Evolutionary conservation across 2,113 vertebrate species (phyloP).

Genomic region (Mirza zaza): DNA sequence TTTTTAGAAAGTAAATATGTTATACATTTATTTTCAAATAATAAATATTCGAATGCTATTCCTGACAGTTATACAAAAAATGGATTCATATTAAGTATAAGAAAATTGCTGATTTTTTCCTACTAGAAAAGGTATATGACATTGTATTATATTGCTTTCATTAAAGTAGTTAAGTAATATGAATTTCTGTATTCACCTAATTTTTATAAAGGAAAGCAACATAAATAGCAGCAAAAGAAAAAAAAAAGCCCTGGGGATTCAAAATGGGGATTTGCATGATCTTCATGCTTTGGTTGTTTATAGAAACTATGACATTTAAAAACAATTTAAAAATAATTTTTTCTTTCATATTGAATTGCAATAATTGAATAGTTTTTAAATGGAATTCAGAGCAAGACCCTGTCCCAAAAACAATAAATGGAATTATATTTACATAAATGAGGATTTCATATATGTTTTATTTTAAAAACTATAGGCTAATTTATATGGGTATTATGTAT

Average conservation of each 20-base stretch:
- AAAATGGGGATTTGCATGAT: not conserved
- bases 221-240: not conserved
- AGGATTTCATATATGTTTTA: not conserved
- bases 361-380: not conserved
- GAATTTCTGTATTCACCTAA: not conserved
- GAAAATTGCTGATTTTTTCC: not conserved
- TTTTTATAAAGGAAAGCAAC: not conserved
- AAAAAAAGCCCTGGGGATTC: not conserved
- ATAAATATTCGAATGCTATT: not conserved
- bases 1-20: not conserved
- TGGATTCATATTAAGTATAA: not conserved
- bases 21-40: not conserved
- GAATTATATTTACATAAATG: not conserved
- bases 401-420: not conserved
- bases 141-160: not conserved
- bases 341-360: not conserved
- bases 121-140: not conserved
- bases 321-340: not conserved
- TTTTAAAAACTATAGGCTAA: not conserved
- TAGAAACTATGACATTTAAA: not conserved
- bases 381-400: not conserved
- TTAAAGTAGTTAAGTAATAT: not conserved
- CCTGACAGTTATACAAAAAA: not conserved
- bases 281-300: not conserved
- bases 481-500: not conserved